Percentiles rank a stretch among this genome's conserved stretches.
phyloP scores from a whole-genome alignment of 2,113 vertebrate species.

The Paradoxurus hermaphroditus region DNA sequence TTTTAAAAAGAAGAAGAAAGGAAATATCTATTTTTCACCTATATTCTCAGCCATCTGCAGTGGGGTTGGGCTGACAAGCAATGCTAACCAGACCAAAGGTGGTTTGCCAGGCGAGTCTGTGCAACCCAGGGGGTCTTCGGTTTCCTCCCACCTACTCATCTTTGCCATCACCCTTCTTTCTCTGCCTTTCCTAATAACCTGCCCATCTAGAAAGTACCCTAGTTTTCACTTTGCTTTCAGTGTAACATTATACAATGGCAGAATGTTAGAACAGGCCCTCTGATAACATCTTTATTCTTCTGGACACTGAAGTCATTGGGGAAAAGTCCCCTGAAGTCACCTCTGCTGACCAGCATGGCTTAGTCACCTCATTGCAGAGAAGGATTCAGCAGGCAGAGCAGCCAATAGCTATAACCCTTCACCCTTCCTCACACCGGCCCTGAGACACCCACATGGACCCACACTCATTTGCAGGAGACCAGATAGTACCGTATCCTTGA shows the following conservation, averaged over 20 bases:
- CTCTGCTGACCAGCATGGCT: background rate
- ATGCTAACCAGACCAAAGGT: background rate
- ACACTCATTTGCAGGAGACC: background rate
- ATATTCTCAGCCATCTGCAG: background rate
- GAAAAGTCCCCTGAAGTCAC: background rate
- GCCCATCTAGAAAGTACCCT: background rate
- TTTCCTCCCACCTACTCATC: background rate
- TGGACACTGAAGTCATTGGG: background rate
- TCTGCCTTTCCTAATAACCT: background rate
- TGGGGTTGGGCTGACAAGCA: background rate
- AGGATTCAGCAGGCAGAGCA: background rate
- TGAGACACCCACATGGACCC: background rate
- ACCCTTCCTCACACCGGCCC: background rate
- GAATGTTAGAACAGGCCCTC: background rate
- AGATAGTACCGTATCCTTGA: background rate
- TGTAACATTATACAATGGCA: background rate
- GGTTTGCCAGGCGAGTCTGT: background rate
- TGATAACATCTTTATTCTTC: background rate
- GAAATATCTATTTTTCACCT: background rate
- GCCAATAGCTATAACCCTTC: background rate
- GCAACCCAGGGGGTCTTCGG: background rate
- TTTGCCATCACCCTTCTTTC: background rate
- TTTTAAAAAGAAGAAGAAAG: constrained; percentile 15
- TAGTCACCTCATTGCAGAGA: background rate
- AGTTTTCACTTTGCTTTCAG: background rate